These are phyloP conservation scores for Hydrotaea diabolus DNA, from an alignment of 2,888 invertebrate genomes.

Conservation along the genomic window DNA sequence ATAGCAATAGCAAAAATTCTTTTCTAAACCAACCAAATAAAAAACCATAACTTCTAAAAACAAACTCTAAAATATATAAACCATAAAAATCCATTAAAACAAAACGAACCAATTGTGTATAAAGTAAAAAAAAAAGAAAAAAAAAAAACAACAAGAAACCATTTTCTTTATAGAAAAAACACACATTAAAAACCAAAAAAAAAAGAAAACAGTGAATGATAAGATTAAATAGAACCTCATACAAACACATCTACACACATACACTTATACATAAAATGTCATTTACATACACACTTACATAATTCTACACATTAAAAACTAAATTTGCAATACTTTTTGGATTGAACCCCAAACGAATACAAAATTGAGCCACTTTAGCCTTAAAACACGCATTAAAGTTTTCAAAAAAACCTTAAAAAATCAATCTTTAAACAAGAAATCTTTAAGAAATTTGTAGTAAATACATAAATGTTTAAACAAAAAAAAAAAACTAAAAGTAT, in stretches of 20 bases:
- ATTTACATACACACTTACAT: background rate
- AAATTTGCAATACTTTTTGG: conserved; percentile 34
- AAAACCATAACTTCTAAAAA: conserved; percentile 57
- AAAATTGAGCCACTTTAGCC: conserved; percentile 58
- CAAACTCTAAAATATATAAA: conserved; percentile 51
- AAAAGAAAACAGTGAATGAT: conserved; percentile 57
- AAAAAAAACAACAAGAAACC: conserved; percentile 41
- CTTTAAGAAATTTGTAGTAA: conserved; percentile 37
- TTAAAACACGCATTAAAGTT: conserved; percentile 53
- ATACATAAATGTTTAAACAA: conserved; percentile 24
- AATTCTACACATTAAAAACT: background rate
- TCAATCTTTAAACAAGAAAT: conserved; percentile 7
- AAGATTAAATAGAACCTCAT: conserved; percentile 8
- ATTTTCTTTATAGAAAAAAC: conserved; percentile 61
- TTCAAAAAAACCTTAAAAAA: conserved; percentile 20
- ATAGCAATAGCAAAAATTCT: conserved; percentile 79
- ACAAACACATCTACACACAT: conserved; percentile 6
- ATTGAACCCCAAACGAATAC: conserved; percentile 10
- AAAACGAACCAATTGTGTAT: conserved; percentile 67
- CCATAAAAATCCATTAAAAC: conserved; percentile 45
- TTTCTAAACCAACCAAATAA: conserved; percentile 74
- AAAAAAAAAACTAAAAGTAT: background rate
- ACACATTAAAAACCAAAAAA: conserved; percentile 33
- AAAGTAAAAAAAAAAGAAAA: conserved; percentile 58
- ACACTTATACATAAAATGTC: conserved; percentile 27